phyloP scores from a whole-genome alignment of 2,113 vertebrate genomes.

The Prunella fulvescens region DNA sequence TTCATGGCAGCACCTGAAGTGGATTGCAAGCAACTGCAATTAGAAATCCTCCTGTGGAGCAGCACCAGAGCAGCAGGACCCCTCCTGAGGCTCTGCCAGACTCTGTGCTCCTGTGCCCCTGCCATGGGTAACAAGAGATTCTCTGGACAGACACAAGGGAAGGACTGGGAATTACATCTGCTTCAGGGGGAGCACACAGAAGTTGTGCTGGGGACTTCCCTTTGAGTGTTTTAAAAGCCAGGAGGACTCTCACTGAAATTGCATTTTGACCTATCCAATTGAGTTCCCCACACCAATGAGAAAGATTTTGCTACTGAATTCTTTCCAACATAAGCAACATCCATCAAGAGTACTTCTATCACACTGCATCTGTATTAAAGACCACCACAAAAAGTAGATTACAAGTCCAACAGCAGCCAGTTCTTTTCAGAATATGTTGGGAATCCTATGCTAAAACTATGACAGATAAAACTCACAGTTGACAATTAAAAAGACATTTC shows the following conservation, averaged over 20 bases:
- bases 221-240: background rate
- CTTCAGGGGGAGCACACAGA: background rate
- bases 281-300: background rate
- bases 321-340: background rate
- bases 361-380: background rate
- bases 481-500: background rate
- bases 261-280: background rate
- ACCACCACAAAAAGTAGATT: background rate
- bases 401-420: background rate
- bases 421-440: background rate
- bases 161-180: background rate
- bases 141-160: background rate
- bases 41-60: background rate
- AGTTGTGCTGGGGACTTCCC: background rate
- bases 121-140: rapidly evolving
- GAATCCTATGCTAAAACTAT: background rate
- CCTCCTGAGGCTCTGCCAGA: background rate
- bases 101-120: background rate
- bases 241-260: background rate
- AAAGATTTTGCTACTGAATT: background rate
- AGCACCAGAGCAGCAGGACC: background rate
- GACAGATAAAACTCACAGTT: background rate
- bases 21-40: background rate
- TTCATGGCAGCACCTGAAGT: background rate
- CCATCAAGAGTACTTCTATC: background rate